Evolutionary conservation across 2,888 invertebrate species (phyloP), one percentile per base, ranked within the genome.

Genomic region (Macroteleia sp.): DNA sequence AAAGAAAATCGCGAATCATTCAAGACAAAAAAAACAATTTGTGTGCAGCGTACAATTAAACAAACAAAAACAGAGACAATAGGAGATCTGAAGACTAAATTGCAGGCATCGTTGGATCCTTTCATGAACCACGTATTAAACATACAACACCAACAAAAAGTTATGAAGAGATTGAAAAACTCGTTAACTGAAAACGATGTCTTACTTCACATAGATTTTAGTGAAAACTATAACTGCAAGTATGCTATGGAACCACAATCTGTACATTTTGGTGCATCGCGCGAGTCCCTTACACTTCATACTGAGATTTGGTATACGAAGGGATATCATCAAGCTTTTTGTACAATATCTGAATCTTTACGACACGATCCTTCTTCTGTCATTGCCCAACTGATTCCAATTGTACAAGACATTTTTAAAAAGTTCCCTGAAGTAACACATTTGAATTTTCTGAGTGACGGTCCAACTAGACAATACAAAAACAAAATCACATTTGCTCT

Each of bases 21-120:
- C 8, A 74, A 66, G 30, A 57, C 73, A 16, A 66, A 74, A 56
- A 64, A 74, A 48, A 10, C 39, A 30, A 74, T 74, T 3, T 39
- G 41, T 32, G 50, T 74, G 6, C 62, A 57, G 19, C 36, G 56
- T 17, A 57, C 48, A 25, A 30, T 71, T 22, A 56, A 62, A 56
- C 25, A 10, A 20, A 20, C n/a, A 22, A 20, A 41, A 56, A 17
- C 2, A 56, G 20, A 48, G 48, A 17, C 46, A 39, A 30, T 62
- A 16, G 14, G 36, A 2, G 42, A 48, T 16, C 25, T 62, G 22
- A 62, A 56, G 48, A 30, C 6, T 3, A 48, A 59, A 44, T 16
- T 71, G 25, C 25, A 25, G 6, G 6, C 3, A 25, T 25, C 6
- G 6, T 25, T 25, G 6, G 25, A 32, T 9, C 41, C 28, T 1